Base-by-base conservation (phyloP, 2,888 invertebrate genomes). In the Abscondita cerata region DNA sequence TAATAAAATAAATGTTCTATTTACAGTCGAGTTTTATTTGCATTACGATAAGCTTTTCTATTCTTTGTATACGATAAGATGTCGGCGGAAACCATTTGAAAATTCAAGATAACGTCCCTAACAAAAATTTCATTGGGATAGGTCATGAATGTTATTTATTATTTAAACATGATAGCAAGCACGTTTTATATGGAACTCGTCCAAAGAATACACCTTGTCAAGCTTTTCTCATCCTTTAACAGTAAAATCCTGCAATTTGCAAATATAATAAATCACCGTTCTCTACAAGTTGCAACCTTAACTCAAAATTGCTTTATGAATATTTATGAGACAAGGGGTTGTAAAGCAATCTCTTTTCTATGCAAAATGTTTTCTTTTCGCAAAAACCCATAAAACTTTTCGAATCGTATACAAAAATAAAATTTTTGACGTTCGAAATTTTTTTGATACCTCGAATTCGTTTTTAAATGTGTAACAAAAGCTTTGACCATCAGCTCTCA, bases 101-200 rank as follows among this genome's bases (percentile, higher is more conserved):
- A 38, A 59, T 52, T 57, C 44, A 44, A 33, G 36, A 52, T 59
- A 31, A 51, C 34, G 19, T 34, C 33, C 44, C 53, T 34, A 65
- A 62, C 62, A 53, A 55, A 52, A 47, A 47, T 59, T 62, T 50
- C 41, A 62, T 65, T 65, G 59, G 56, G 52, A 53, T 59, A 65
- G 65, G 62, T 65, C 65, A 52, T 54, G 65, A 52, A 12, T 46
- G 44, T 62, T 64, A 57, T 59, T 57, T n/a, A n/a, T 34, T 57
- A 57, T 57, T 56, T 40, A 44, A 52, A 62, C 52, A 46, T 36
- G 54, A 64, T 61, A 62, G 20, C 13, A 46, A 46, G 6, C 15
- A 4, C 9, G 44, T 44, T 44, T 3, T n/a, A 16, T n/a, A 44
- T 4, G 2, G 12, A 44, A 16, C 1, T 11, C 12, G 3, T 38